phyloP scores from a whole-genome alignment of 2,797 vertebrate genomes.

The Enteromius trimaculatus region DNA sequence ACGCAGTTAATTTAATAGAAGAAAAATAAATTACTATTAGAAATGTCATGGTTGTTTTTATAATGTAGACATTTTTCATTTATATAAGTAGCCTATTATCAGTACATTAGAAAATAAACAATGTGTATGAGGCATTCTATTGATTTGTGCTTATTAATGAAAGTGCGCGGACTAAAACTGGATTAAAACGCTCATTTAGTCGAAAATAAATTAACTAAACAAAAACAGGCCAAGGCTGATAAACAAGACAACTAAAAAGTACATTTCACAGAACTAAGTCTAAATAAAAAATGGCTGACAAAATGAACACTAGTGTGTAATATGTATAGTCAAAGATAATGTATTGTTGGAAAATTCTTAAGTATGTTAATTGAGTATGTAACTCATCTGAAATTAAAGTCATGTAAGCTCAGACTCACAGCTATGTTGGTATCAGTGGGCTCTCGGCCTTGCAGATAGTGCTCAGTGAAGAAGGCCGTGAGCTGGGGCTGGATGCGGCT shows the following conservation, averaged over 20 bases:
- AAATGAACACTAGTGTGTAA: too few relatives aligned
- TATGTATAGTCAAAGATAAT: background rate
- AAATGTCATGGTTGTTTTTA: background rate
- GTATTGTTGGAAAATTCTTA: background rate
- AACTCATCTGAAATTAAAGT: background rate
- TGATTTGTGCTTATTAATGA: too few relatives aligned
- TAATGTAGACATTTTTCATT: background rate
- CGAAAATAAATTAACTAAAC: too few relatives aligned
- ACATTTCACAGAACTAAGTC: too few relatives aligned
- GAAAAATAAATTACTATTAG: background rate
- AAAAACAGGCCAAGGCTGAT: too few relatives aligned
- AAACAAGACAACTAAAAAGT: too few relatives aligned
- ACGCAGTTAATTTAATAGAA: background rate
- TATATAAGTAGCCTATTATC: too few relatives aligned
- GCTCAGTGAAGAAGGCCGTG: conserved; percentile 87
- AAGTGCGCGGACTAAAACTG: too few relatives aligned
- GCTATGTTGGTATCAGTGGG: conserved; percentile 87
- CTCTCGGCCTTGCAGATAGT: conserved; percentile 86
- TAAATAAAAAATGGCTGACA: too few relatives aligned
- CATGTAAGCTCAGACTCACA: conserved; percentile 70
- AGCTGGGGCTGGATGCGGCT: conserved; percentile 89
- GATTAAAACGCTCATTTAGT: too few relatives aligned
- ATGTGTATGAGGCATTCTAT: too few relatives aligned
- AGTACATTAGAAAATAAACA: too few relatives aligned
- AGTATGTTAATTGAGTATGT: background rate